A percentile compares a stretch with the other conserved stretches of the same genome.
Evolutionary conservation across 2,888 invertebrate genomes (phyloP).

Genomic region (Drosophila putrida): DNA sequence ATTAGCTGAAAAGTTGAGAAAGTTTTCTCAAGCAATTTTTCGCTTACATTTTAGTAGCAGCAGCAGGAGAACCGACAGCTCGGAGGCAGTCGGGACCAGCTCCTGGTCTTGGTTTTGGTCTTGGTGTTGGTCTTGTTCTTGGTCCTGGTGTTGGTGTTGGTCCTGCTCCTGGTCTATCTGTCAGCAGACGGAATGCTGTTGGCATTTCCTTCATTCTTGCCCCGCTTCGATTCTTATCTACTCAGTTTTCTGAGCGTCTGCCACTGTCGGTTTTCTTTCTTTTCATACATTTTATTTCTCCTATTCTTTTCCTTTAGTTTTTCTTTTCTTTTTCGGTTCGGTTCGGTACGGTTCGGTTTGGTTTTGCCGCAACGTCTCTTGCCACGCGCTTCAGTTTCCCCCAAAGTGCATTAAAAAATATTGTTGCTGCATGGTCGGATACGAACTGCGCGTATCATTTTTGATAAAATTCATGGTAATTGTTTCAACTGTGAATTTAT

Average conservation of each 20-base stretch:
- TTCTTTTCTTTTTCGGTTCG: conserved; percentile 10
- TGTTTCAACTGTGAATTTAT: conserved; percentile 81
- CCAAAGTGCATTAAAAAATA: conserved; percentile 82
- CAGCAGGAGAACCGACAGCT: conserved; percentile 24
- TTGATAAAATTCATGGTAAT: conserved; percentile 81
- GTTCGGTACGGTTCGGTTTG: neutral
- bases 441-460: conserved; percentile 79
- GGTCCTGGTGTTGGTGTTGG: conserved; percentile 12
- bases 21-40: conserved; percentile 82
- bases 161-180: conserved; percentile 73
- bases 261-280: conserved; percentile 57
- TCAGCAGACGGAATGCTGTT: conserved; percentile 71
- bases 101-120: conserved; percentile 1
- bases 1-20: conserved; percentile 84
- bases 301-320: conserved; percentile 5
- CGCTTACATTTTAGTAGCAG: conserved; percentile 73
- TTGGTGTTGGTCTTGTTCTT: neutral
- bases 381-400: conserved; percentile 73
- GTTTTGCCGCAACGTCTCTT: conserved; percentile 19
- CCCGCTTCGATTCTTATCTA: conserved; percentile 67
- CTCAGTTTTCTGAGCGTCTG: conserved; percentile 63
- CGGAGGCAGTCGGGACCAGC: conserved; percentile 13
- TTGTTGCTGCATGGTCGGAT: conserved; percentile 81
- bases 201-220: conserved; percentile 62
- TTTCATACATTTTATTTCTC: conserved; percentile 10